Conservation (phyloP, 2,888 invertebrate species). For the Macrophya alboannulata region DNA sequence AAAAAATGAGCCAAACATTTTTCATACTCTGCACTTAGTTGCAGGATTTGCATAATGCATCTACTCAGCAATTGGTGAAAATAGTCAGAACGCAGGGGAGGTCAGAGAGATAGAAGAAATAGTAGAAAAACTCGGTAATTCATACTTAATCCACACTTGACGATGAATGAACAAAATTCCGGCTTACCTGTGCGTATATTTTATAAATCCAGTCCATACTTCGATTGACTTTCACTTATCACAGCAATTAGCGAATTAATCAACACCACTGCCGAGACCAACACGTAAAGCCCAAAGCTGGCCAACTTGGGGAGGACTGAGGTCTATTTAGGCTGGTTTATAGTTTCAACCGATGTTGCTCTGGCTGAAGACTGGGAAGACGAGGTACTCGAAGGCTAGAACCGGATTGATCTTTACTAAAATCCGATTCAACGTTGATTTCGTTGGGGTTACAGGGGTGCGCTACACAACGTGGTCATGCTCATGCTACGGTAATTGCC, state of each 20-base stretch:
- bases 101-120: slow-evolving; percentile 53
- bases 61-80: background rate
- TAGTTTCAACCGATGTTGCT: slow-evolving; percentile 90
- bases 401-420: slow-evolving; percentile 92
- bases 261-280: slow-evolving; percentile 98
- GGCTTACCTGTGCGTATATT: slow-evolving; percentile 87
- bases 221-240: slow-evolving; percentile 99
- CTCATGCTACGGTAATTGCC: slow-evolving; percentile 76
- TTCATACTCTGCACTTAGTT: background rate
- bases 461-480: slow-evolving; percentile 64
- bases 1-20: background rate
- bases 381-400: slow-evolving; percentile 97
- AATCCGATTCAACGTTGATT: slow-evolving; percentile 73
- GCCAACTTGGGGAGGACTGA: too few relatives aligned
- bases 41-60: background rate
- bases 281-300: slow-evolving; percentile 98
- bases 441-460: slow-evolving; percentile 37
- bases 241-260: slow-evolving; percentile 99
- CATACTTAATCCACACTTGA: slow-evolving; percentile 37
- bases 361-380: slow-evolving; percentile 98
- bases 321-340: slow-evolving; percentile 91
- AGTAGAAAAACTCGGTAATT: slow-evolving; percentile 78
- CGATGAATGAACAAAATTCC: background rate
- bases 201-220: slow-evolving; percentile 89
- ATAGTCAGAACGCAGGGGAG: background rate